Percentiles rank a stretch among this genome's conserved stretches.
Conservation (phyloP, 37 sponge, comb jelly and placozoan species). For the Corticium candelabrum region DNA sequence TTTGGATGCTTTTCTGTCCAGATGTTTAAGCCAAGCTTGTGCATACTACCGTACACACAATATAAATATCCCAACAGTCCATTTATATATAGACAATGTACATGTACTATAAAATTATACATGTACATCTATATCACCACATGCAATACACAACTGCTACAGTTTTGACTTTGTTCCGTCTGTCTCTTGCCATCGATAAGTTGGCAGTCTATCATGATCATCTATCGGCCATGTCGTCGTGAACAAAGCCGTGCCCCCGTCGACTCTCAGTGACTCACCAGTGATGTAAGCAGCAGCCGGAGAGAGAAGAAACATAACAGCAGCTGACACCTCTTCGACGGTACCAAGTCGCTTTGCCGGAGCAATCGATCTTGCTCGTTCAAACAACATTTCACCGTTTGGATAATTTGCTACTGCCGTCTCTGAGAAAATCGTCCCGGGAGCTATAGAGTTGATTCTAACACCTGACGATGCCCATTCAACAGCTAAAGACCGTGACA, state of each 20-base stretch:
- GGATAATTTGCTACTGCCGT: slow-evolving; percentile 73
- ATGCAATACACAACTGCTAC: too few species aligned
- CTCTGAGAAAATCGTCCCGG: slow-evolving; percentile 50
- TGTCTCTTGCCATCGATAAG: background rate
- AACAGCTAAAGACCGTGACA: slow-evolving; percentile 69
- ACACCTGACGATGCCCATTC: slow-evolving; percentile 80
- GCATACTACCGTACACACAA: too few species aligned
- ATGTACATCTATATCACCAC: too few species aligned
- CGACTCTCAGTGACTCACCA: background rate
- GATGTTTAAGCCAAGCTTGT: too few species aligned
- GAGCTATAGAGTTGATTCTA: slow-evolving; percentile 63
- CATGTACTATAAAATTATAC: too few species aligned
- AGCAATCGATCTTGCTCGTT: slow-evolving; percentile 16
- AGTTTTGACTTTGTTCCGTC: too few species aligned
- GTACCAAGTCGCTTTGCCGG: slow-evolving; percentile 77
- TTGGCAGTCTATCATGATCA: background rate
- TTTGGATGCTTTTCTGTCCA: too few species aligned
- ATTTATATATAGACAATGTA: too few species aligned
- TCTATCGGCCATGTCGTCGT: background rate
- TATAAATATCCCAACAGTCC: too few species aligned
- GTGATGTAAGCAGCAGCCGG: background rate
- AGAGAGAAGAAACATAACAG: slow-evolving; percentile 9
- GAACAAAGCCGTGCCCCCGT: background rate
- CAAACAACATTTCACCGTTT: slow-evolving; percentile 17
- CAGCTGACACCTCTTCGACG: slow-evolving; percentile 62